phyloP scores from a whole-genome alignment of 37 sponge, comb jelly and placozoan genomes.

The Chondrilla cf. caribensis region DNA sequence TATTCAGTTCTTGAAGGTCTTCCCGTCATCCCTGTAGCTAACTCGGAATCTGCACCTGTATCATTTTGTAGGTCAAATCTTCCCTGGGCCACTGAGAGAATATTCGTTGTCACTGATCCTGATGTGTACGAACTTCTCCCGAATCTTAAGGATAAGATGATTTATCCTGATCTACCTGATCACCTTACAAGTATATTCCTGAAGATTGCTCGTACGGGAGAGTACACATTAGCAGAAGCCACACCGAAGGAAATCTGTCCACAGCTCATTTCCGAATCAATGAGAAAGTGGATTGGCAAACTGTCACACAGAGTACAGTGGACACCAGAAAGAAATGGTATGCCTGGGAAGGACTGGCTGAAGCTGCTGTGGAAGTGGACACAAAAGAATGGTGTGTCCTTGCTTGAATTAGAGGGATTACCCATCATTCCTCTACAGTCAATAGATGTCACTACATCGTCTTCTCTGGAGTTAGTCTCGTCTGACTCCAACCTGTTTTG shows the following conservation, averaged over 20 bases:
- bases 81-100: neutral
- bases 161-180: neutral
- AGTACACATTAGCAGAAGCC: neutral
- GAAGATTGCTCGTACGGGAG: neutral
- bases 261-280: constrained; percentile 17
- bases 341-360: constrained; percentile 38
- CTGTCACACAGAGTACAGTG: neutral
- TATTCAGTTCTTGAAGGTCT: constrained; percentile 4
- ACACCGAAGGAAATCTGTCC: constrained; percentile 13
- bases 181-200: neutral
- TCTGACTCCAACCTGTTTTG: too few relatives aligned
- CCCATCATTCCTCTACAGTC: constrained; percentile 30
- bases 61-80: neutral
- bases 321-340: constrained; percentile 25
- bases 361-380: constrained; percentile 51
- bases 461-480: neutral
- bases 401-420: neutral
- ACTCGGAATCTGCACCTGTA: neutral
- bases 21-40: constrained; percentile 27
- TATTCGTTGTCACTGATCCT: neutral
- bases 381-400: neutral
- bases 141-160: neutral
- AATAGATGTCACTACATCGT: neutral
- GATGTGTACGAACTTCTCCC: neutral
- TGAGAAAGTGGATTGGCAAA: constrained; percentile 29